Conservation (phyloP, 2,797 vertebrate species). For the Astyanax mexicanus region DNA sequence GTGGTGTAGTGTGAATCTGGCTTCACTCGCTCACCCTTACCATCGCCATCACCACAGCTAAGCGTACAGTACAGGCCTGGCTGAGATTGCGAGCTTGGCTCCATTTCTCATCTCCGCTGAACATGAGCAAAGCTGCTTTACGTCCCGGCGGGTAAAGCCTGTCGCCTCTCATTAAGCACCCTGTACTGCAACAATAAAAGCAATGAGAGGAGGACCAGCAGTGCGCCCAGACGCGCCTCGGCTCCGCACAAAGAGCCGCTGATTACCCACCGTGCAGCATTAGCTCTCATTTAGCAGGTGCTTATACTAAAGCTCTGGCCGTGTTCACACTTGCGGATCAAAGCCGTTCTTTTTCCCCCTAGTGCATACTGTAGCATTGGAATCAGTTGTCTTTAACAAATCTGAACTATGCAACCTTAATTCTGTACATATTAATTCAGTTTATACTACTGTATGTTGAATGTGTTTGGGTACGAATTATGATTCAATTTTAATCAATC, state of each 20-base stretch:
- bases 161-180: conserved; percentile 44
- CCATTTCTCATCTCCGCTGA: conserved; percentile 35
- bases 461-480: not conserved
- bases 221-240: not conserved
- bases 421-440: not conserved
- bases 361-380: too few species aligned
- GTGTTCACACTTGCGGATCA: not conserved
- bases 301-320: not conserved
- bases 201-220: conserved; percentile 4
- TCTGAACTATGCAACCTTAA: not conserved
- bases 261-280: conserved; percentile 19
- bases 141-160: conserved; percentile 10
- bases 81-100: conserved; percentile 31
- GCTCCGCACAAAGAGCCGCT: conserved; percentile 27
- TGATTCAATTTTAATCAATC: not conserved
- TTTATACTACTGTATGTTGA: not conserved
- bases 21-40: conserved; percentile 1
- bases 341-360: not conserved
- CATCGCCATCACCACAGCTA: not conserved
- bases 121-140: conserved; percentile 35
- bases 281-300: conserved; percentile 6
- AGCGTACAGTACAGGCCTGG: conserved; percentile 8
- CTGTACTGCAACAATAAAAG: conserved; percentile 33
- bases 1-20: too few species aligned
- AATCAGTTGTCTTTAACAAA: not conserved